Percentiles rank a stretch among this genome's conserved stretches.
Evolutionary conservation across 2,113 vertebrate species (phyloP).

Genomic region (Neoarius graeffei): DNA sequence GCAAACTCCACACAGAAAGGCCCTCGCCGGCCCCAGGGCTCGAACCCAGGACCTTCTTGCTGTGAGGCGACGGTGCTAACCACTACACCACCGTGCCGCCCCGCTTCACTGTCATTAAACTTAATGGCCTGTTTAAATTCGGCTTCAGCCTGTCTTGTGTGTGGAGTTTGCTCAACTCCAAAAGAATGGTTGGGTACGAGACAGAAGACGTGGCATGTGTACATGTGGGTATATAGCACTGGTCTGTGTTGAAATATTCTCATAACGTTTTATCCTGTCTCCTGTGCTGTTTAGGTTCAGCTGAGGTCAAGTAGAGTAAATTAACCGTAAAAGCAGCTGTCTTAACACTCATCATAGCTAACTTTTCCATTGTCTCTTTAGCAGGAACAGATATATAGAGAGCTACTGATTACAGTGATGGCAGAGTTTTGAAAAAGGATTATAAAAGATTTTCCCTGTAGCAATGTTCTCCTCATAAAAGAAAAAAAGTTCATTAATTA

Average conservation of each 20-base stretch:
- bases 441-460: neutral
- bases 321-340: neutral
- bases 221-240: slow-evolving; percentile 6
- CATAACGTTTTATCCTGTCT: slow-evolving; percentile 8
- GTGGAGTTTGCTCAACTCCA: neutral
- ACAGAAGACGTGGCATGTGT: slow-evolving; percentile 7
- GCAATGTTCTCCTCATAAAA: neutral
- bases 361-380: slow-evolving; percentile 11
- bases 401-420: slow-evolving; percentile 5
- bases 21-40: no score
- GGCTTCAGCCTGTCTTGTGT: slow-evolving; percentile 6
- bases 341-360: slow-evolving; percentile 3
- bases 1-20: no score
- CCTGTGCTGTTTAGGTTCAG: slow-evolving; percentile 1
- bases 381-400: neutral
- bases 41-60: no score
- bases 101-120: slow-evolving; percentile 50
- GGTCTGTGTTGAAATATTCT: slow-evolving; percentile 1
- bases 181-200: slow-evolving; percentile 4
- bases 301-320: slow-evolving; percentile 6
- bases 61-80: no score
- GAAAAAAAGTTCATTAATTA: slow-evolving; percentile 83
- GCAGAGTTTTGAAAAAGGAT: neutral
- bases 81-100: no score
- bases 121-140: slow-evolving; percentile 52